Base-by-base conservation (phyloP, 1,140 invertebrate species). In the Macrosteles quadrilineatus region DNA sequence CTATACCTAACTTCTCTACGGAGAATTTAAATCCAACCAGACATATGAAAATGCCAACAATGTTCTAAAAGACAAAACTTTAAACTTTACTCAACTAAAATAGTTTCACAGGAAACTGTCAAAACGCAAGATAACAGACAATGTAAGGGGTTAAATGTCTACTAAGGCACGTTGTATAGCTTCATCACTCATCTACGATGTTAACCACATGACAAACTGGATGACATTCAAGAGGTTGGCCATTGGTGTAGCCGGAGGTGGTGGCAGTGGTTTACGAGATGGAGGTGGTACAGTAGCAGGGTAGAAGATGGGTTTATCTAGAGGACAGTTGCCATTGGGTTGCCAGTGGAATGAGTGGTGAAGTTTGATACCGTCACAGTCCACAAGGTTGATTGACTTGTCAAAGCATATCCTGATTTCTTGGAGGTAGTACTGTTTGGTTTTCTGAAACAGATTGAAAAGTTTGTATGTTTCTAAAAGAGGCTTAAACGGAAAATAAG, bases 331-430 rank as follows among this genome's bases (percentile, higher is more conserved):
- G 1, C 64, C 66, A 4, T 66, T 23, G 19, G 53, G 29, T 23
- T 53, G 23, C 29, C 47, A 47, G 1, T 25, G 30, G 47, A 45
- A 67, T 19, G n/a, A 57, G 3, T 36, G 2, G 17, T 1, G 11
- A 1, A 50, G 17, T 29, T 30, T 17, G n/a, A 71, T 68, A 2
- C 69, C 69, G 47, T 73, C 72, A 65, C 72, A 73, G 55, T 73
- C 68, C 23, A 55, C 57, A 2, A 63, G 17, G 6, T 67, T 29
- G 17, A 73, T 64, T 47, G n/a, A 45, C 36, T 73, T 73, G 40
- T 73, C 69, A 68, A 73, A 73, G 59, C 72, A 73, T 31, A 73
- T 71, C 14, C 72, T 64, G 27, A 73, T 69, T 59, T 73, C 72
- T 17, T 29, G 27, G 12, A 73, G 59, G 17, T 72, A 64, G 31